Conservation (phyloP, 1,140 invertebrate genomes). For the Lethrus apterus region DNA sequence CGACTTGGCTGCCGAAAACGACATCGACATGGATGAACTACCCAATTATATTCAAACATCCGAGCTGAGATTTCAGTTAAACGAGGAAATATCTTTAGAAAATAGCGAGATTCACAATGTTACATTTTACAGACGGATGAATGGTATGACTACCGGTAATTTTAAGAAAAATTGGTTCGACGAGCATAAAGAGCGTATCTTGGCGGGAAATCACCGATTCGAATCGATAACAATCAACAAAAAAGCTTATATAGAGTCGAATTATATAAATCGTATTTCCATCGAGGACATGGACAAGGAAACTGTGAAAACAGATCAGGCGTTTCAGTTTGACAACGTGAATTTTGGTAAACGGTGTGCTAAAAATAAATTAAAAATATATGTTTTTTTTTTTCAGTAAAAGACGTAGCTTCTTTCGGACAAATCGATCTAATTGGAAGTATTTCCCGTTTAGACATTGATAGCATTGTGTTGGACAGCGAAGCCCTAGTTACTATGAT, state of each 20-base stretch:
- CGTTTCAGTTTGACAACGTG: slow-evolving; percentile 32
- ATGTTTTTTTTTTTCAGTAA: slow-evolving; percentile 7
- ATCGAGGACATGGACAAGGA: slow-evolving; percentile 34
- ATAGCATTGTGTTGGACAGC: too few species aligned
- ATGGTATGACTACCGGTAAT: slow-evolving; percentile 21
- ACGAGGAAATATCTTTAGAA: too few species aligned
- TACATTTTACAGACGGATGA: slow-evolving; percentile 13
- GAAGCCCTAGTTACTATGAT: neutral
- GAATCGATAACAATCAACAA: slow-evolving; percentile 31
- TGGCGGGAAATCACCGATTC: slow-evolving; percentile 35
- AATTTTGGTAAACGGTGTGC: slow-evolving; percentile 37
- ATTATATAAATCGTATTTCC: slow-evolving; percentile 37
- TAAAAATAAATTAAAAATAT: slow-evolving; percentile 1
- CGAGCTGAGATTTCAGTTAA: too few species aligned
- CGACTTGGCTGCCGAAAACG: slow-evolving; percentile 22
- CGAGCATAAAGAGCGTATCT: slow-evolving; percentile 16
- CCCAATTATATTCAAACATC: too few species aligned
- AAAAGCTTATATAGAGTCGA: slow-evolving; percentile 29
- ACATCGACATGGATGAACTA: slow-evolving; percentile 16
- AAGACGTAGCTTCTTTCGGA: slow-evolving; percentile 2
- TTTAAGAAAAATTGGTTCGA: slow-evolving; percentile 33
- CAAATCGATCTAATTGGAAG: slow-evolving; percentile 25
- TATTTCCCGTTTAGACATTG: slow-evolving; percentile 33
- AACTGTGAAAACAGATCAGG: slow-evolving; percentile 40
- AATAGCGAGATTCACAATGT: too few species aligned